phyloP scores from a whole-genome alignment of 1,140 invertebrate species.

The Leucophenga varia region DNA sequence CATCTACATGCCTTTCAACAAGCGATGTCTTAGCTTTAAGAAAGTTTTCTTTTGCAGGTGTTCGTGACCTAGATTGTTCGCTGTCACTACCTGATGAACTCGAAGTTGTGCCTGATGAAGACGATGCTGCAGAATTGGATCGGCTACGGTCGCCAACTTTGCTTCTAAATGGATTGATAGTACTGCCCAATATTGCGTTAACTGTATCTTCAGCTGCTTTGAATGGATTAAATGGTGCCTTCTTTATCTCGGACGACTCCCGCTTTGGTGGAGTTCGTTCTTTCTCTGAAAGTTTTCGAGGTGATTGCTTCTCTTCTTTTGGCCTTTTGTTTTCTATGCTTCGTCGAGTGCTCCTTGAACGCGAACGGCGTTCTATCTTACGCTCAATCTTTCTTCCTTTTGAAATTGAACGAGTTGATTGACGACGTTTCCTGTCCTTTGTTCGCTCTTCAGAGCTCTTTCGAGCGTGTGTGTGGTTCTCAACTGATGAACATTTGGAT shows the following conservation, averaged over 20 bases:
- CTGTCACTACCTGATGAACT: slow-evolving; percentile 27
- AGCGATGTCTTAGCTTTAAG: too few species aligned
- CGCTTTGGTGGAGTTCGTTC: too few species aligned
- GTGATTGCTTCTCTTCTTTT: slow-evolving; percentile 19
- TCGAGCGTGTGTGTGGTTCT: too few species aligned
- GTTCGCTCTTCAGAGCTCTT: too few species aligned
- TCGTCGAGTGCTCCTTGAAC: background rate
- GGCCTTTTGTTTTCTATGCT: background rate
- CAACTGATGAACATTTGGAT: too few species aligned
- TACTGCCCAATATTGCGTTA: slow-evolving; percentile 40
- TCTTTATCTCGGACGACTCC: too few species aligned
- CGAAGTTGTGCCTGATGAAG: slow-evolving; percentile 24
- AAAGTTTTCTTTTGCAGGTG: slow-evolving; percentile 6
- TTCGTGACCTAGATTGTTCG: slow-evolving; percentile 25
- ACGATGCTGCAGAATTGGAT: slow-evolving; percentile 28
- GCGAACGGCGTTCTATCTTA: too few species aligned
- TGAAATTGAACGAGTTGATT: too few species aligned
- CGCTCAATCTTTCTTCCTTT: too few species aligned
- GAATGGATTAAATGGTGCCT: slow-evolving; percentile 31
- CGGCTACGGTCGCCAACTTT: slow-evolving; percentile 38
- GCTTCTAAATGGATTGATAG: slow-evolving; percentile 20
- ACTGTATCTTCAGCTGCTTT: slow-evolving; percentile 44
- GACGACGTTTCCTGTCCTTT: slow-evolving; percentile 5
- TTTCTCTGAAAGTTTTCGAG: slow-evolving; percentile 8
- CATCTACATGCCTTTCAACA: too few species aligned